Conservation (phyloP, 2,888 invertebrate genomes). For the Amblyjoppa fuscipennis region DNA sequence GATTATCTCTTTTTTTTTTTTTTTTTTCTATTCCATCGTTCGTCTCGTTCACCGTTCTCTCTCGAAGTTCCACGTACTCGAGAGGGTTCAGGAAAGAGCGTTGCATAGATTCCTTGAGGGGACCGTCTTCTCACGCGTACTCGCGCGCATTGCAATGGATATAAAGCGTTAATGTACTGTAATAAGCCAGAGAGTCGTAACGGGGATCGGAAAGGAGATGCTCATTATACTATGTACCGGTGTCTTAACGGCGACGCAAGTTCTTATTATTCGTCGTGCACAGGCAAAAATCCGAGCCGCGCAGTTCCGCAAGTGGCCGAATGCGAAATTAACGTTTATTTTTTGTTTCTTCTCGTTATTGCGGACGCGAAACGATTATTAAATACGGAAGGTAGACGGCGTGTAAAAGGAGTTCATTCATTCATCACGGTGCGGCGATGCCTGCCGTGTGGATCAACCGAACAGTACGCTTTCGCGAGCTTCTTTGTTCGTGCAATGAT, state of each 20-base stretch:
- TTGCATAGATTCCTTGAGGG: slow-evolving; percentile 39
- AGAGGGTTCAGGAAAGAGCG: slow-evolving; percentile 11
- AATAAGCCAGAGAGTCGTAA: slow-evolving; percentile 62
- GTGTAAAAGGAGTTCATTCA: slow-evolving; percentile 3
- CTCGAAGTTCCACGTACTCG: slow-evolving; percentile 31
- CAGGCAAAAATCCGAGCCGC: not conserved
- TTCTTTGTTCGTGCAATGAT: not conserved
- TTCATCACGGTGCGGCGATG: not conserved
- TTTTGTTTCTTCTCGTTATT: not conserved
- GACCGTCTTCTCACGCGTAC: slow-evolving; percentile 53
- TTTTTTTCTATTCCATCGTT: slow-evolving; percentile 25
- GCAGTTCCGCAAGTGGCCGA: slow-evolving; percentile 20
- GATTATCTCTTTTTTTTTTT: slow-evolving; percentile 25
- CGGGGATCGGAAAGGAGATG: slow-evolving; percentile 57
- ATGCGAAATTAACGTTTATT: slow-evolving; percentile 1
- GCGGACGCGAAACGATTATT: slow-evolving; percentile 19
- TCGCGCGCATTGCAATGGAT: slow-evolving; percentile 40
- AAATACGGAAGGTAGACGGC: not conserved
- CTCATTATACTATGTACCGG: slow-evolving; percentile 51
- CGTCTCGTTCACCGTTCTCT: slow-evolving; percentile 28
- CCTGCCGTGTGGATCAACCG: slow-evolving; percentile 2
- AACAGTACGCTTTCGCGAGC: slow-evolving; percentile 2
- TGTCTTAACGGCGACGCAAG: slow-evolving; percentile 50
- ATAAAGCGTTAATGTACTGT: slow-evolving; percentile 64
- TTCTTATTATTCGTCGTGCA: slow-evolving; percentile 29